Base-by-base conservation (phyloP, 1,140 invertebrate species). In the Propsilocerus akamusi region DNA sequence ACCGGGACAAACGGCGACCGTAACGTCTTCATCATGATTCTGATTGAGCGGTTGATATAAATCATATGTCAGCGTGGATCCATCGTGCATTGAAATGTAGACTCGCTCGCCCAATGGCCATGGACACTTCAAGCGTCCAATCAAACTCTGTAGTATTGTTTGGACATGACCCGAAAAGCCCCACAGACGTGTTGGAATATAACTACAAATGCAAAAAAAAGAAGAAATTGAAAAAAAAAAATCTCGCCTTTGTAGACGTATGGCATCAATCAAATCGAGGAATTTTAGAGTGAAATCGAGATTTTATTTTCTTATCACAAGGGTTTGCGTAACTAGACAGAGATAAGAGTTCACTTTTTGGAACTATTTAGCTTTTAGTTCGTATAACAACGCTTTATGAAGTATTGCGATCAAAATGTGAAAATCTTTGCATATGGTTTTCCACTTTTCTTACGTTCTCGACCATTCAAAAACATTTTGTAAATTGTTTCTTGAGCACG, bases 111-210 rank as follows among this genome's bases (percentile, higher is more conserved):
- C 87, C 55, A 83, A 79, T 1, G 86, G 86, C 76, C 86, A 86
- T 46, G 86, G 86, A 56, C 87, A 86, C 47, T 80, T 76, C 8
- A 89, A 80, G 47, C 89, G 74, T 2, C 89, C 88, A 54, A 94
- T 80, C 53, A 92, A 76, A 56, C 86, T 92, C 68, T 94, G 90
- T 14, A 93, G 66, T 37, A 93, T 82, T 0, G 90, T 94, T 63
- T 95, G 90, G 22, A 94, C 75, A 67, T 95, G 91, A 5, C 91
- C 91, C 66, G 86, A 92, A 59, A 89, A 90, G 41, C 91, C 91
- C 90, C 90, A 95, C 56, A 95, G 61, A 52, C 84, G 69, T n/a
- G 89, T 87, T 41, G 91, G 89, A 54, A 82, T 72, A 64, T 92
- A 95, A 34, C 90, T 95, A 66, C 34, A 79, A 73, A 51, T 54